Evolutionary conservation across 30 jellyfish, hydroid and myxozoan species (phyloP).

Genomic region (Cassiopea xamachana): DNA sequence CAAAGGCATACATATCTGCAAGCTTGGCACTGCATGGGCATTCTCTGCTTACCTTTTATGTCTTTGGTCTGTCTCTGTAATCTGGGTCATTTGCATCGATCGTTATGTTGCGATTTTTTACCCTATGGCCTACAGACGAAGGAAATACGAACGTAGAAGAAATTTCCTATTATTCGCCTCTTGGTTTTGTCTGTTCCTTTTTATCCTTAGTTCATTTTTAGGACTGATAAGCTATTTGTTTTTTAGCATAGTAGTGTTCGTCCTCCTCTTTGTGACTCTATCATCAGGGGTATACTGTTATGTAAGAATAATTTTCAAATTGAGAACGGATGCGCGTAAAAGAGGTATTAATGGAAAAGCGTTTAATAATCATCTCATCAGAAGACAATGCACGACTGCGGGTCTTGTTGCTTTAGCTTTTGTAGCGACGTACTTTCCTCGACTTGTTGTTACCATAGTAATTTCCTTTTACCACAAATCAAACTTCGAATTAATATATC

Average conservation of each 20-base stretch:
- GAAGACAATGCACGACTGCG: not conserved
- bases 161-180: not conserved
- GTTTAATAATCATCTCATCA: not conserved
- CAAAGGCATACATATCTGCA: not conserved
- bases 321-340: not conserved
- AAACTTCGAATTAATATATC: not conserved
- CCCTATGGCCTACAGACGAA: not conserved
- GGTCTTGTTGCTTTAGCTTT: not conserved
- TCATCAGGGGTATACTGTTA: not conserved
- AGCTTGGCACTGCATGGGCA: constrained; percentile 3
- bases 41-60: constrained; percentile 21
- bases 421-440: not conserved
- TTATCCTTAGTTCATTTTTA: not conserved
- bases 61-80: constrained; percentile 3
- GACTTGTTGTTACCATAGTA: not conserved
- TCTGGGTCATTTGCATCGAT: constrained; percentile 14
- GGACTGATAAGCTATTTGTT: not conserved
- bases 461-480: not conserved
- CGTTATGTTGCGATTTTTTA: constrained; percentile 20
- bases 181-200: not conserved
- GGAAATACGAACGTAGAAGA: not conserved
- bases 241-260: not conserved
- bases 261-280: not conserved
- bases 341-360: too few relatives aligned
- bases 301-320: not conserved